Base-by-base conservation (phyloP, 23 tunicate species). In the Phallusia fumigata region DNA sequence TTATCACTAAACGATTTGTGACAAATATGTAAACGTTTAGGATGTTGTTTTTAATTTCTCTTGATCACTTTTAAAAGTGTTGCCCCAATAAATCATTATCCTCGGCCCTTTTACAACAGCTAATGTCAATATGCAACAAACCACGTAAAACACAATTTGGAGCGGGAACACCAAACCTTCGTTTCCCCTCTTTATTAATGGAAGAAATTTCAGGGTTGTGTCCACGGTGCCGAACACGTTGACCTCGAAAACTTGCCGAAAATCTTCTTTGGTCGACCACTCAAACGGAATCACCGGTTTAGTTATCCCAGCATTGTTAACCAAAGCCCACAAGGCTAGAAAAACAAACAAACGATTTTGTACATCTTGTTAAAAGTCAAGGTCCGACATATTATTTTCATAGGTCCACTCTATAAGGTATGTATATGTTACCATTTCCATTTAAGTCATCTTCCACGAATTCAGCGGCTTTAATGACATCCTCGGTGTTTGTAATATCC, bases 281-380 rank as follows among this genome's bases (percentile, higher is more conserved):
- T 84, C 88, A 65, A 84, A 78, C 76, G 88, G 88, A 32, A 18
- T 44, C 53, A 26, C 18, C 0, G 26, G 47, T 16, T 53, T 65
- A 19, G 35, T 10, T 33, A 77, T 58, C 6, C 88, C 88, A 30
- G 88, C 88, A 47, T 84, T 84, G 64, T 84, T 84, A 21, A 84
- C 88, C 2, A 84, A 21, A 3, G 82, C 88, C 88, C 88, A 84
- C 21, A 84, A 53, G 53, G 82, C 88, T 84, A 76, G n/a, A n/a
- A n/a, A n/a, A n/a, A n/a, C n/a, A n/a, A n/a, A n/a, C n/a, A n/a
- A n/a, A 18, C 16, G 21, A 18, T 15, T 11, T 12, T 24, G 12
- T 18, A n/a, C 12, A 18, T 51, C 58, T 51, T 51, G 18, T 13
- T 13, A 51, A 8, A 58, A 1, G 28, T 6, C 69, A 58, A 58